Base-by-base conservation (phyloP, 2,888 invertebrate species). In the Hemithea aestivaria region DNA sequence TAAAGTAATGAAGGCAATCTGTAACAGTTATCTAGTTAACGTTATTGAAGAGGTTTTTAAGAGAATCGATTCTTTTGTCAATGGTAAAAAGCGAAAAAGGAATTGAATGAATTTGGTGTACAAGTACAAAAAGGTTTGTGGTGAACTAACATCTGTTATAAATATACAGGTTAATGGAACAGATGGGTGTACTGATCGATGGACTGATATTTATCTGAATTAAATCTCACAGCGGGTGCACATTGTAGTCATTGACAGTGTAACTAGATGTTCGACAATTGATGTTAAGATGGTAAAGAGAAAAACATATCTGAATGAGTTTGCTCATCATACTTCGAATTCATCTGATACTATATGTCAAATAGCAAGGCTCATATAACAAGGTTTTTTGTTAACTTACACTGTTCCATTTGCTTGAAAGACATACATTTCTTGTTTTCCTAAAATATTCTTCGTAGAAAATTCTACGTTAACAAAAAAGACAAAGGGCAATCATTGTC, bases 151-250 rank as follows among this genome's bases (percentile, higher is more conserved):
- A 64, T 65, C 62, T 48, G 62, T 64, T 65, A 66, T 66, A 65
- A 71, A 65, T 73, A 72, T 69, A 69, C 65, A 57, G 77, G 77
- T 79, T 65, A 80, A 69, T 73, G 47, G 80, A 69, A 51, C 74
- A 77, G 67, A 73, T 76, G 62, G 60, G 56, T 62, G 52, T 55
- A 58, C 53, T 61, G 70, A 68, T 69, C 55, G 43, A 55, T 58
- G 62, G 69, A 67, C 63, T 62, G 70, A 73, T 74, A 69, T 60
- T 68, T 73, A 82, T 81, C 78, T 62, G 74, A 81, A 74, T 78
- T 76, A 68, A 69, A 78, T 75, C 72, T 72, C 75, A 47, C 78
- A 72, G 76, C 79, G 66, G 74, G 80, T 73, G 72, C 48, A 64
- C 66, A 64, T 66, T 67, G 67, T 73, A 64, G 67, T 59, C 56